These are phyloP conservation scores for Theretra japonica DNA, from an alignment of 2,888 invertebrate species.

Conservation along the genomic window DNA sequence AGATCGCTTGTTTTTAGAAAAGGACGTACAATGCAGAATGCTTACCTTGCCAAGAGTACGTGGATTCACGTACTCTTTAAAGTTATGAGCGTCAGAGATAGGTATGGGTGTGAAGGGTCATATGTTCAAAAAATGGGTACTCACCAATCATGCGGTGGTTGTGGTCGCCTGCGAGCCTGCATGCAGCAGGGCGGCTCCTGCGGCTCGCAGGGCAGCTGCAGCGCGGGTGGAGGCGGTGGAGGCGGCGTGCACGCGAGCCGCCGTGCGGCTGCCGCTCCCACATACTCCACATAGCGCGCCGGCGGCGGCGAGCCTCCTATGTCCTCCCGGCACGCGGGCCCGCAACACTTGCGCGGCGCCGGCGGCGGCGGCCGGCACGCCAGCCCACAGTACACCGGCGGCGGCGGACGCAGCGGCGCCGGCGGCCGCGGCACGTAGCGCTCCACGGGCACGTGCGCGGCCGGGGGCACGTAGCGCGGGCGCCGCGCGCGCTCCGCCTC, in stretches of 20 bases:
- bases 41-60: neutral
- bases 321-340: conserved; percentile 78
- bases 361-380: conserved; percentile 77
- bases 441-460: conserved; percentile 89
- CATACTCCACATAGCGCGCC: conserved; percentile 86
- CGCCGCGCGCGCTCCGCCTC: conserved; percentile 87
- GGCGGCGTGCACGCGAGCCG: conserved; percentile 83
- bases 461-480: conserved; percentile 87
- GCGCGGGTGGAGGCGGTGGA: conserved; percentile 78
- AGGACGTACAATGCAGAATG: neutral
- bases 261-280: conserved; percentile 86
- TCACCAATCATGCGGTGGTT: conserved; percentile 86
- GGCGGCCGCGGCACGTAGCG: conserved; percentile 88
- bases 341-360: conserved; percentile 75
- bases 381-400: conserved; percentile 84
- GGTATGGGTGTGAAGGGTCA: neutral
- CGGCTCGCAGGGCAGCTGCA: conserved; percentile 78
- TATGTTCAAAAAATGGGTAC: conserved; percentile 49
- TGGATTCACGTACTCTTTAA: neutral
- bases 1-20: neutral
- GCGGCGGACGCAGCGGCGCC: conserved; percentile 75
- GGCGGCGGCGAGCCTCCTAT: conserved; percentile 75
- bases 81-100: neutral
- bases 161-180: conserved; percentile 83
- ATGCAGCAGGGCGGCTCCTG: conserved; percentile 85